Percentiles rank a stretch among this genome's conserved stretches.
Evolutionary conservation across 2,797 vertebrate genomes (phyloP).

Genomic region (Coendou prehensilis): DNA sequence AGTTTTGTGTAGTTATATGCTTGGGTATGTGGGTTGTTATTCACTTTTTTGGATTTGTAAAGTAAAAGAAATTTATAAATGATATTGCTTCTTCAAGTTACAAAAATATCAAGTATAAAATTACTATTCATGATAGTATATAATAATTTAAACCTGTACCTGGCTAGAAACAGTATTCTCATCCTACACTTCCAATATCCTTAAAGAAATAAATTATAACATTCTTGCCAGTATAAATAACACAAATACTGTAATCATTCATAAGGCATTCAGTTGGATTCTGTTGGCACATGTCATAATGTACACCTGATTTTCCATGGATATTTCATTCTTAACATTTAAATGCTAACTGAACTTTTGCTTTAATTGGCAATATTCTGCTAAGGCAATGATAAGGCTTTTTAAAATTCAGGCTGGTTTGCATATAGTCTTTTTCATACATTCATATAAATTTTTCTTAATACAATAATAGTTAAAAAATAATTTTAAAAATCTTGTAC

Average conservation of each 20-base stretch:
- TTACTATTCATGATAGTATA: not conserved
- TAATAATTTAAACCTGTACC: not conserved
- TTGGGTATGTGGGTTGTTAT: not conserved
- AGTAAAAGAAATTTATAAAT: not conserved
- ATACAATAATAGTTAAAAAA: not conserved
- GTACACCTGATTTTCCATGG: not conserved
- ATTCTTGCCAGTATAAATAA: not conserved
- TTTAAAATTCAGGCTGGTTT: not conserved
- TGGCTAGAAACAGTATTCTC: not conserved
- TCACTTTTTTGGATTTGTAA: not conserved
- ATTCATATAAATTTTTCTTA: not conserved
- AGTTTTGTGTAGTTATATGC: not conserved
- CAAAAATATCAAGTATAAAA: not conserved
- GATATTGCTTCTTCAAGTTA: not conserved
- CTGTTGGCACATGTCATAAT: not conserved
- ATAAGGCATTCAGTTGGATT: not conserved
- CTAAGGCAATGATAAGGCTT: not conserved
- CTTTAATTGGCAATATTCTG: not conserved
- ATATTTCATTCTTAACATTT: not conserved
- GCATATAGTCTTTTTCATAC: not conserved
- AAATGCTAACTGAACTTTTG: not conserved
- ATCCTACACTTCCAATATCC: not conserved
- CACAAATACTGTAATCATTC: not conserved
- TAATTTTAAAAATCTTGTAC: not conserved
- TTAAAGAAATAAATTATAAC: not conserved